Percentiles rank a stretch among this genome's conserved stretches.
These are phyloP conservation scores for Trachelus tabidus DNA, from an alignment of 2,888 invertebrate species.

Conservation along the genomic window DNA sequence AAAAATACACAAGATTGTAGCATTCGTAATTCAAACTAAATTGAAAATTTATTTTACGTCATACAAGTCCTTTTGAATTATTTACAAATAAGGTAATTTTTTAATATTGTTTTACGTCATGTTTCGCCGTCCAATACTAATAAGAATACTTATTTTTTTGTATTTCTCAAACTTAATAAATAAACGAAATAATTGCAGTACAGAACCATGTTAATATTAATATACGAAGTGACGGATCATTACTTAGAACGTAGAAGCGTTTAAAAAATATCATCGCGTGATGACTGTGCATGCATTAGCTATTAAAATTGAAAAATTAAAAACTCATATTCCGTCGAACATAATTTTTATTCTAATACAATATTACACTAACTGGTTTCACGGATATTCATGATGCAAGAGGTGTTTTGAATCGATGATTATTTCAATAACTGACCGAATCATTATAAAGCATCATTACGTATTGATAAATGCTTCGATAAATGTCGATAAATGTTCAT, in stretches of 20 bases:
- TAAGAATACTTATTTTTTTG: conserved; percentile 12
- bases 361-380: background rate
- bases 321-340: background rate
- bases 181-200: conserved; percentile 17
- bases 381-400: background rate
- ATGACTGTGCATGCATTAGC: background rate
- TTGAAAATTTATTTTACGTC: background rate
- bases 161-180: conserved; percentile 35
- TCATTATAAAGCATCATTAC: background rate
- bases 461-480: background rate
- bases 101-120: background rate
- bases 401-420: background rate
- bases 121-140: background rate
- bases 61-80: background rate
- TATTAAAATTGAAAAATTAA: background rate
- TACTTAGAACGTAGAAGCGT: background rate
- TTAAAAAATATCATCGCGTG: background rate
- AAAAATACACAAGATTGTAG: background rate
- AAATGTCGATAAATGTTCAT: background rate
- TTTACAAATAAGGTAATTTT: background rate
- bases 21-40: background rate
- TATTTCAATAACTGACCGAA: background rate
- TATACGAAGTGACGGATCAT: background rate
- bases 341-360: background rate
- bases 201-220: background rate